Evolutionary conservation across 2,113 vertebrate species (phyloP), one percentile per base, ranked within the genome.

Genomic region (Smithornis capensis): DNA sequence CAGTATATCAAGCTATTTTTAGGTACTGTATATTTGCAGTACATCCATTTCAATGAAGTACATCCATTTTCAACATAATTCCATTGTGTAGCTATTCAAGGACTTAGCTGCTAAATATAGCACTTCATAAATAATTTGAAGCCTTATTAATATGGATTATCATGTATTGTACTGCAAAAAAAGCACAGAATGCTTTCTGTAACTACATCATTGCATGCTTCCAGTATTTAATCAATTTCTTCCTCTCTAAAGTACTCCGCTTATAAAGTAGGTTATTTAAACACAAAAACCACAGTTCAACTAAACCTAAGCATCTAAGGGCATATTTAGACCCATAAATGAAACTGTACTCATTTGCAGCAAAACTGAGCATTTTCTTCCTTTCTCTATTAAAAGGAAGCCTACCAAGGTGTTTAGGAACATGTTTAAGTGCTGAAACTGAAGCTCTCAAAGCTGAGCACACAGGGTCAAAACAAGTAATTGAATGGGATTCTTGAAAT

Each of bases 61-160:
- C 68, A 96, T 93, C 87, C 96, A 96, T 96, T 97, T 96, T 92
- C 91, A 94, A 63, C 83, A 94, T 84, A 95, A 91, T 94, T 96
- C 89, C 94, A 87, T 97, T 94, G 82, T 90, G 88, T 80, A 89
- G 89, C 86, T 96, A 90, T 95, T 94, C 77, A 95, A 94, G 92
- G 89, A 75, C 53, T 95, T 64, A 94, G 84, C 78, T 95, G 88
- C 94, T 97, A 96, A 97, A 98, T 95, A 91, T 89, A 97, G 75
- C 69, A 94, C 83, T 94, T 95, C 85, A 96, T 93, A 97, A 97
- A 98, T 89, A 97, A 97, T 71, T 80, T 69, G 97, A 90, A 92
- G 85, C 37, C 79, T 96, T 95, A 94, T 96, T 96, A 97, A 97
- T 97, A 97, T 79, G 85, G 68, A 97, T 96, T 96, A 88, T 89